Evolutionary conservation across 2,888 invertebrate species (phyloP).

Genomic region (Lymantria dispar): DNA sequence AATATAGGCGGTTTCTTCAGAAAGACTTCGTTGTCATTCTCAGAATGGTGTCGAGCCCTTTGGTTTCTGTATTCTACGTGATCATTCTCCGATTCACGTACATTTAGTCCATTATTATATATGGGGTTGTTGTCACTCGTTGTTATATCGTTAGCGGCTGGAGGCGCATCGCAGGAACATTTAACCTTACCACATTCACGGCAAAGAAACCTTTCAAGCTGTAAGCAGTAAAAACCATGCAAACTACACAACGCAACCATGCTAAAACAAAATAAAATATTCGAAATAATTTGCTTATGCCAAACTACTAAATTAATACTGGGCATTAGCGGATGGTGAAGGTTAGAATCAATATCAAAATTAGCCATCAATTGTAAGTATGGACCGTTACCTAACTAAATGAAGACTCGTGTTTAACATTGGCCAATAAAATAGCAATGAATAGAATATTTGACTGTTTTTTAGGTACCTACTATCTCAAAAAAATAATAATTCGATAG

Average conservation of each 20-base stretch:
- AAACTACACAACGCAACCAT: conserved; percentile 73
- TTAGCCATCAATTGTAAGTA: too few species aligned
- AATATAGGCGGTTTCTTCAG: conserved; percentile 34
- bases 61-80: conserved; percentile 58
- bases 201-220: conserved; percentile 89
- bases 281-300: neutral
- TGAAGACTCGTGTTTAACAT: too few species aligned
- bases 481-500: too few species aligned
- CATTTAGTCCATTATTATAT: conserved; percentile 26
- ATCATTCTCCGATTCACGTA: conserved; percentile 34
- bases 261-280: conserved; percentile 37
- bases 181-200: conserved; percentile 86
- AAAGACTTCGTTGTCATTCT: conserved; percentile 40
- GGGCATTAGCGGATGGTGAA: neutral
- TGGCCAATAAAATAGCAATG: too few species aligned
- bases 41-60: conserved; percentile 50
- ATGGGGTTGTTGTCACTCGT: conserved; percentile 26
- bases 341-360: too few species aligned
- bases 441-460: too few species aligned
- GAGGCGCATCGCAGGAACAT: conserved; percentile 79
- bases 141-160: conserved; percentile 33
- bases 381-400: too few species aligned
- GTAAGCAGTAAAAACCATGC: conserved; percentile 85
- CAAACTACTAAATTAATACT: neutral
- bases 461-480: too few species aligned